These are phyloP conservation scores for Pangasius larnaudii DNA, from an alignment of 2,797 vertebrate species.

Conservation along the genomic window DNA sequence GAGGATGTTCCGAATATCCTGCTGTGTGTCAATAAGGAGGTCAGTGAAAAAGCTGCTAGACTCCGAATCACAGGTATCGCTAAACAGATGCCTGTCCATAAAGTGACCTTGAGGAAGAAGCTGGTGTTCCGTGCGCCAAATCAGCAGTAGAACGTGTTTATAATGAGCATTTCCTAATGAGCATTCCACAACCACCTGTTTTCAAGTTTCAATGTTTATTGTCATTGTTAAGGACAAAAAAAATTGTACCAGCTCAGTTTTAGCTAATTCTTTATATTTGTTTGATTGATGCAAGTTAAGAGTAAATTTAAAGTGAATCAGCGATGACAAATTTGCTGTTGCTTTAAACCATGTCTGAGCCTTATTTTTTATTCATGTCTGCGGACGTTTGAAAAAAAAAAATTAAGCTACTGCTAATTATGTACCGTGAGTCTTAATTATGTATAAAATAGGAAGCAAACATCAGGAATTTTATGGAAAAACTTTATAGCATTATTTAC, in stretches of 20 bases:
- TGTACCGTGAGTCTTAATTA: background rate
- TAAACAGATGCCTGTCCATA: slow-evolving; percentile 72
- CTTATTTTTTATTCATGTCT: background rate
- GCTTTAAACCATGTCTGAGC: background rate
- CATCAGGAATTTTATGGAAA: background rate
- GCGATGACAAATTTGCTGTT: background rate
- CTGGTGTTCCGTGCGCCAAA: slow-evolving; percentile 64
- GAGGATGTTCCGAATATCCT: slow-evolving; percentile 68
- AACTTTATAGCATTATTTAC: background rate
- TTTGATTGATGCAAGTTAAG: background rate
- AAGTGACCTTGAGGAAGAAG: slow-evolving; percentile 65
- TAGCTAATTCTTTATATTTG: background rate
- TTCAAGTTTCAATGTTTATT: background rate
- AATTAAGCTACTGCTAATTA: background rate
- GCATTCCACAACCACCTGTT: background rate
- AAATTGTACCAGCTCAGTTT: background rate
- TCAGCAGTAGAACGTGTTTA: slow-evolving; percentile 1
- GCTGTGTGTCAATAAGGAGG: slow-evolving; percentile 64
- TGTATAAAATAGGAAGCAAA: background rate
- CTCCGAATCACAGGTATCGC: fast-evolving
- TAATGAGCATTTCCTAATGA: background rate
- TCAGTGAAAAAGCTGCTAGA: slow-evolving; percentile 55
- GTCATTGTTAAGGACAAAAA: background rate
- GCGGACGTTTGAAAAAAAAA: background rate
- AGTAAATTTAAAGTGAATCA: background rate